These are phyloP conservation scores for Loris lydekkerianus DNA, from an alignment of 2,797 vertebrate genomes.

Conservation along the genomic window DNA sequence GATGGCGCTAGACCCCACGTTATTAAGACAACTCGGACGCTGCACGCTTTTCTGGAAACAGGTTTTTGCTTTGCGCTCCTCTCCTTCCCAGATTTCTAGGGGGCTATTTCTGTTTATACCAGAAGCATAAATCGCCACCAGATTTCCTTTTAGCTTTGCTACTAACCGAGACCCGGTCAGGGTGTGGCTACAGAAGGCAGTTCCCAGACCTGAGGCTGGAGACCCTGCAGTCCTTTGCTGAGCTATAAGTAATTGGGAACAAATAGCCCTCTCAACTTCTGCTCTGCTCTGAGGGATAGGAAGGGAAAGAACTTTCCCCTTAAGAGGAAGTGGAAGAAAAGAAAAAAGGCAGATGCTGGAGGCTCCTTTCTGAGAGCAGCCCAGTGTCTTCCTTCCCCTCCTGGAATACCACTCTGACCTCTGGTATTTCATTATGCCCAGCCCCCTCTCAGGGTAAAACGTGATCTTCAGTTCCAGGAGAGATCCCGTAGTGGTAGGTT, in stretches of 20 bases:
- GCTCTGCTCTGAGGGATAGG: neutral
- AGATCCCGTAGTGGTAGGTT: neutral
- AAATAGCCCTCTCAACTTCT: conserved; percentile 35
- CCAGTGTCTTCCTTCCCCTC: neutral
- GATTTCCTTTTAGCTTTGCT: neutral
- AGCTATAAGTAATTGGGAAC: conserved; percentile 59
- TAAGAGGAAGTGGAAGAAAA: neutral
- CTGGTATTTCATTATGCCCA: neutral
- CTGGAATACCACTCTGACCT: neutral
- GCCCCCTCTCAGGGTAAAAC: neutral
- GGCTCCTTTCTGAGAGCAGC: neutral
- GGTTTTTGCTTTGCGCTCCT: neutral
- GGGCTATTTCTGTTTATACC: neutral
- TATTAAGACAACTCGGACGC: neutral
- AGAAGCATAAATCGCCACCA: neutral
- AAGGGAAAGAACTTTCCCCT: conserved; percentile 33
- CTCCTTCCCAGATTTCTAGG: neutral
- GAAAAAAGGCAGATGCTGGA: neutral
- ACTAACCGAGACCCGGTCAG: too few relatives aligned
- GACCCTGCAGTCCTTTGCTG: neutral
- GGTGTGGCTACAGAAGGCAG: neutral
- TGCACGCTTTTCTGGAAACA: neutral
- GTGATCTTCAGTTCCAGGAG: neutral
- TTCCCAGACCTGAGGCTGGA: neutral
- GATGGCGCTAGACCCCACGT: conserved; percentile 73